Base-by-base conservation (phyloP, 2,888 invertebrate genomes). In the Myopa testacea region DNA sequence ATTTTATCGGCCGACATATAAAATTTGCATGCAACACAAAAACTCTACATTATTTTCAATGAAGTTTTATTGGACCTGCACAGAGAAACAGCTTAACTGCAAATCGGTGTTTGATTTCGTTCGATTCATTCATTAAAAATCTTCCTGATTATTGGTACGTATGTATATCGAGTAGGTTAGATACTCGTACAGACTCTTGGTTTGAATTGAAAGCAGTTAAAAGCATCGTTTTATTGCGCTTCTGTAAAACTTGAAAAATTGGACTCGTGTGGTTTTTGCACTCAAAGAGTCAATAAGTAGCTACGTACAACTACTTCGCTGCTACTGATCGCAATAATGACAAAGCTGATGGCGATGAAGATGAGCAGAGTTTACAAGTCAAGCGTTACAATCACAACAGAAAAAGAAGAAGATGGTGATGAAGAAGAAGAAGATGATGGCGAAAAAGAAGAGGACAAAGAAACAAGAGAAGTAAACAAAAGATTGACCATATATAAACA, bases 381-480 rank as follows among this genome's bases (percentile, higher is more conserved):
- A 16, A 65, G 8, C 14, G 26, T 2, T 26, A 26, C 26, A 26
- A 26, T 26, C 26, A 37, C 34, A n/a, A 19, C 38, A 55, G 55
- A 55, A 14, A 55, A 45, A 0, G 6, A 45, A 8, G 45, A 10
- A 1, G 10, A 45, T 8, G 37, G 14, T 40, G 16, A 26, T 26
- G 38, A 37, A 67, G 10, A 38, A 68, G 3, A 68, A 68, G n/a
- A 68, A 26, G 45, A 6, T 26, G 26, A 26, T 26, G 26, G 26
- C 26, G 38, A 37, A 67, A 37, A 38, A 68, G 0, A 68, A 68
- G n/a, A 68, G 40, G 45, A 1, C 40, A n/a, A 52, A 26, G 3
- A 50, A 52, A 19, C 40, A 16, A 75, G 14, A 5, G 16, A 70
- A 70, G 50, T 34, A 55, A 70, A 52, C n/a, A n/a, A n/a, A n/a